phyloP scores from a whole-genome alignment of 2,888 invertebrate genomes.

The Leptogaster cylindrica region DNA sequence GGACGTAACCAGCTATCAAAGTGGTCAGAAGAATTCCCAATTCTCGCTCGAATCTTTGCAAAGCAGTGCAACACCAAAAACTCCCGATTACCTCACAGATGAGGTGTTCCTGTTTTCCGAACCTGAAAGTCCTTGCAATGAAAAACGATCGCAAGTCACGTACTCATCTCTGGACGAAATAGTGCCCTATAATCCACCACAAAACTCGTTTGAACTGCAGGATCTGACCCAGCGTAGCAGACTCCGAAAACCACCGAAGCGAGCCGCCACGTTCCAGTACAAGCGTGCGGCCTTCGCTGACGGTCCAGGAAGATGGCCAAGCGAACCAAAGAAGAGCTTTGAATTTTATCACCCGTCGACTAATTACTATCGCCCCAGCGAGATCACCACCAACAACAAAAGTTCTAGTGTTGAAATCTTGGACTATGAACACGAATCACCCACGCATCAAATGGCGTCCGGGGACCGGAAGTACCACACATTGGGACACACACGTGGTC shows the following conservation, averaged over 20 bases:
- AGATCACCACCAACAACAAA: slow-evolving; percentile 53
- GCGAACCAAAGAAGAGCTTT: slow-evolving; percentile 50
- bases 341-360: slow-evolving; percentile 50
- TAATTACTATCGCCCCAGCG: slow-evolving; percentile 53
- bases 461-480: slow-evolving; percentile 59
- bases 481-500: slow-evolving; percentile 57
- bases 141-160: slow-evolving; percentile 20
- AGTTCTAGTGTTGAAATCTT: slow-evolving; percentile 59
- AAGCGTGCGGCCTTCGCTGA: slow-evolving; percentile 40
- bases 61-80: slow-evolving; percentile 59
- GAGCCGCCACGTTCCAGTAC: slow-evolving; percentile 45
- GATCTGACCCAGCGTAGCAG: slow-evolving; percentile 50
- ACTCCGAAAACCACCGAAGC: slow-evolving; percentile 47
- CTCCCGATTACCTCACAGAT: slow-evolving; percentile 55
- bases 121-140: slow-evolving; percentile 56
- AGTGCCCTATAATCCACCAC: slow-evolving; percentile 1
- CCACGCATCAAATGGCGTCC: slow-evolving; percentile 46
- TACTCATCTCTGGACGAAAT: slow-evolving; percentile 43
- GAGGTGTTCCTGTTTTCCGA: slow-evolving; percentile 59
- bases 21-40: slow-evolving; percentile 57
- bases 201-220: slow-evolving; percentile 56
- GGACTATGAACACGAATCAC: slow-evolving; percentile 47
- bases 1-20: slow-evolving; percentile 54
- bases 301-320: slow-evolving; percentile 40
- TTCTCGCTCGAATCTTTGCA: slow-evolving; percentile 60